phyloP scores from a whole-genome alignment of 2,888 invertebrate species.

The Saturnia pavonia region DNA sequence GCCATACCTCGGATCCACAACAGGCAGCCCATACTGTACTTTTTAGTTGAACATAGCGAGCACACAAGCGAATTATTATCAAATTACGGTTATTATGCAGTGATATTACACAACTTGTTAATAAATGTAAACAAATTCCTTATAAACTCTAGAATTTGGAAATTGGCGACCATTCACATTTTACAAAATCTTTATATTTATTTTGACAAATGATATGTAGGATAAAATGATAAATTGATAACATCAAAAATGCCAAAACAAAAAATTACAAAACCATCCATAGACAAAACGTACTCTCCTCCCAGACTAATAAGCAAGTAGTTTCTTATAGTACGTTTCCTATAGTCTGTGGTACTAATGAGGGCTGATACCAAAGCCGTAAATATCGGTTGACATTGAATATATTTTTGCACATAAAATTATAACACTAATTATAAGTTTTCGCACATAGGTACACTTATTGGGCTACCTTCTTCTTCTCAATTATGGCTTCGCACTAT shows the following conservation, averaged over 20 bases:
- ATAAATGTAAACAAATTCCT: neutral
- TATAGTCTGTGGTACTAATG: too few relatives aligned
- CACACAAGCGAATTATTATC: slow-evolving; percentile 16
- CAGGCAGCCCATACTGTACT: slow-evolving; percentile 67
- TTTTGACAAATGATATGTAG: slow-evolving; percentile 21
- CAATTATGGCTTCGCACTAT: too few relatives aligned
- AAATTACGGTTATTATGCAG: slow-evolving; percentile 11
- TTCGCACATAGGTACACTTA: too few relatives aligned
- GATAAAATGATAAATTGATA: too few relatives aligned
- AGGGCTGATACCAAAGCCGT: too few relatives aligned
- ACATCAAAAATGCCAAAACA: neutral
- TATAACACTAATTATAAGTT: too few relatives aligned
- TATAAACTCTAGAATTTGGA: neutral
- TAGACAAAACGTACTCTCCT: neutral
- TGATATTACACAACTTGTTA: slow-evolving; percentile 5
- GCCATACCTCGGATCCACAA: slow-evolving; percentile 75
- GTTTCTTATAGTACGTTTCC: too few relatives aligned
- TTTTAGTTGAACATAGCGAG: slow-evolving; percentile 42
- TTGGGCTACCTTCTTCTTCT: too few relatives aligned
- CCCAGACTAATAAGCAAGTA: neutral
- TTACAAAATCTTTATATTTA: slow-evolving; percentile 16
- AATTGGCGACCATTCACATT: slow-evolving; percentile 9
- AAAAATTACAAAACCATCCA: neutral
- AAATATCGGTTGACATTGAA: too few relatives aligned
- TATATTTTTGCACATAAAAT: too few relatives aligned